Base-by-base conservation (phyloP, 1,140 invertebrate species). In the Drosophila littoralis region DNA sequence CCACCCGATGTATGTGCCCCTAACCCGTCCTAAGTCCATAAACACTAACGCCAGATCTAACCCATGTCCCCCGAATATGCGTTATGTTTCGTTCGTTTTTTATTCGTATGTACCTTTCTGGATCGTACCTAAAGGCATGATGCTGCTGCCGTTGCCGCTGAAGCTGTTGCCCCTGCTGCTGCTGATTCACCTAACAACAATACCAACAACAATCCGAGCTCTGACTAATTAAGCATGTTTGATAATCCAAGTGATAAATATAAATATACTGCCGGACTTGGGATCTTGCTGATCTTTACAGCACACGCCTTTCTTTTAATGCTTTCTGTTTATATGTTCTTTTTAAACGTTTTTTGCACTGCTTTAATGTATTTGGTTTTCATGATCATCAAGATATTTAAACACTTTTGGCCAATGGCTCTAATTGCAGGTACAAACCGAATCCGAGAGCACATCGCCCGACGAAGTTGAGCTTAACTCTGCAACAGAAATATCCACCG, bases 401-500 rank as follows among this genome's bases (percentile, higher is more conserved):
- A 88, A 51, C 32, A 6, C 1, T 36, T 9, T 15, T 42, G 32
- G 7, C 32, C 1, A 8, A n/a, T 52, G 33, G 8, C 59, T 84
- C 13, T 70, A 66, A 57, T 92, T 82, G 36, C 77, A 92, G 92
- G 90, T 92, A 68, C 93, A 96, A 95, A 94, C 96, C 90, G 95
- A 95, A 67, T 95, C 96, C 12, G 96, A 94, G 55, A 94, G 95
- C 35, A 95, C 94, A 50, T 95, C 95, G 32, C 94, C 95, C 45
- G 94, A 94, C 40, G 94, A 95, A 76, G 94, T 95, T 81, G 95
- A 95, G 73, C 95, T 96, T 63, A 96, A 97, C 81, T 97, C 96
- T 9, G 97, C 97, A 2, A 98, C 97, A 1, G 97, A 97, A 93
- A 97, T 98, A 69, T 97, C 96, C 50, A 98, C 97, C 0, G 97